Conservation (phyloP, 1,140 invertebrate genomes). For the Drosophila repletoides region DNA sequence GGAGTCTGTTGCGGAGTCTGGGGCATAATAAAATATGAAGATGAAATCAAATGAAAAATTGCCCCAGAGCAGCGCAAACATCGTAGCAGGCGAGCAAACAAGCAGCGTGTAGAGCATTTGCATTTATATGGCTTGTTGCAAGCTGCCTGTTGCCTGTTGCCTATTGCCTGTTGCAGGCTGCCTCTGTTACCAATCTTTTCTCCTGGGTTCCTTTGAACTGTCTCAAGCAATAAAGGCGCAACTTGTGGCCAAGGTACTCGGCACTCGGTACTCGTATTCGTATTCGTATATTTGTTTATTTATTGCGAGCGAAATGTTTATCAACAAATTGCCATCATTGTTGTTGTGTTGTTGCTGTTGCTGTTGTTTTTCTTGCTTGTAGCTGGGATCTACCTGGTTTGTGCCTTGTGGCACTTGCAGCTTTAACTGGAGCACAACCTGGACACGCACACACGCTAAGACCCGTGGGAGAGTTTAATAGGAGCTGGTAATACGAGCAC, state of each 20-base stretch:
- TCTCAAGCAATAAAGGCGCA: slow-evolving; percentile 48
- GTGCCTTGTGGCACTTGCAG: slow-evolving; percentile 25
- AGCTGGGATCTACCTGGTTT: not conserved
- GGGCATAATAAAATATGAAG: slow-evolving; percentile 79
- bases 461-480: slow-evolving; percentile 22
- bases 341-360: slow-evolving; percentile 50
- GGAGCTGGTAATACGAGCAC: not conserved
- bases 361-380: slow-evolving; percentile 1
- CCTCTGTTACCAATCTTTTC: slow-evolving; percentile 19
- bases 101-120: slow-evolving; percentile 66
- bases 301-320: slow-evolving; percentile 82
- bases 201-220: slow-evolving; percentile 17
- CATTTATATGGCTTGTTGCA: slow-evolving; percentile 70
- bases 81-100: slow-evolving; percentile 55
- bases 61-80: slow-evolving; percentile 67
- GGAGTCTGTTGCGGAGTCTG: slow-evolving; percentile 10
- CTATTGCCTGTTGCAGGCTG: slow-evolving; percentile 4
- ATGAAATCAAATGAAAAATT: slow-evolving; percentile 82
- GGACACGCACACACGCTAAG: slow-evolving; percentile 31
- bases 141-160: slow-evolving; percentile 6
- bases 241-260: slow-evolving; percentile 56
- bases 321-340: slow-evolving; percentile 81
- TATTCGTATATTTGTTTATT: slow-evolving; percentile 76
- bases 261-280: no score
- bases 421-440: slow-evolving; percentile 38